Evolutionary conservation across 1,140 invertebrate species (phyloP).

Genomic region (Eurosta solidaginis): DNA sequence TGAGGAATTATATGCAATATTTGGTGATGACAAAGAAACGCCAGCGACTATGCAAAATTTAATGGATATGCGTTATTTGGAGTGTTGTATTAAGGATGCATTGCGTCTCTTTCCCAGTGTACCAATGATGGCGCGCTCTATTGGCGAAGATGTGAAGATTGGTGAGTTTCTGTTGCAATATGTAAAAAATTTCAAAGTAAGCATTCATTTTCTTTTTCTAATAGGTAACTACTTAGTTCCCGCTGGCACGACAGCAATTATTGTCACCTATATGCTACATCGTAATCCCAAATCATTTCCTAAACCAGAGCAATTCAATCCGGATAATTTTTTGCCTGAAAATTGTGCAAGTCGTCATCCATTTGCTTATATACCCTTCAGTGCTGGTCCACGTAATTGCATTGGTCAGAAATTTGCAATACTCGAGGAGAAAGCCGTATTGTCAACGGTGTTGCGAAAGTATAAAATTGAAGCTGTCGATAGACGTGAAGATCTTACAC

Average conservation of each 20-base stretch:
- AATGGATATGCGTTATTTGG: conserved; percentile 72
- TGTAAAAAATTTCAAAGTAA: conserved; percentile 15
- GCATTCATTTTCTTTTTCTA: conserved; percentile 34
- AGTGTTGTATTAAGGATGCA: conserved; percentile 73
- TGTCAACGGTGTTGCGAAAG: conserved; percentile 70
- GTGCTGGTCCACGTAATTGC: conserved; percentile 75
- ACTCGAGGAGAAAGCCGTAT: conserved; percentile 73
- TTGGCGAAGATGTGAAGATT: conserved; percentile 66
- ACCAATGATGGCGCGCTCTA: conserved; percentile 68
- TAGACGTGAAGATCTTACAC: conserved; percentile 63
- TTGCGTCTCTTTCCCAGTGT: conserved; percentile 74
- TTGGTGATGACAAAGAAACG: conserved; percentile 63
- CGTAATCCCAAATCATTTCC: conserved; percentile 69
- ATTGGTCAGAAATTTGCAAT: conserved; percentile 77
- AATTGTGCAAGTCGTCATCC: conserved; percentile 66
- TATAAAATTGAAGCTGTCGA: conserved; percentile 67
- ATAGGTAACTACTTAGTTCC: conserved; percentile 62
- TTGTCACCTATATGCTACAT: conserved; percentile 69
- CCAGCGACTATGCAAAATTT: conserved; percentile 68
- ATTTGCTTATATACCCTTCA: conserved; percentile 75
- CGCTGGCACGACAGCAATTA: conserved; percentile 63
- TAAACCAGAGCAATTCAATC: conserved; percentile 76
- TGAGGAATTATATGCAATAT: conserved; percentile 70
- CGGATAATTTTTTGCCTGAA: conserved; percentile 74
- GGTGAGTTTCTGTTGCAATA: conserved; percentile 57